Conservation (phyloP, 2,888 invertebrate genomes). For the Oscheius onirici region DNA sequence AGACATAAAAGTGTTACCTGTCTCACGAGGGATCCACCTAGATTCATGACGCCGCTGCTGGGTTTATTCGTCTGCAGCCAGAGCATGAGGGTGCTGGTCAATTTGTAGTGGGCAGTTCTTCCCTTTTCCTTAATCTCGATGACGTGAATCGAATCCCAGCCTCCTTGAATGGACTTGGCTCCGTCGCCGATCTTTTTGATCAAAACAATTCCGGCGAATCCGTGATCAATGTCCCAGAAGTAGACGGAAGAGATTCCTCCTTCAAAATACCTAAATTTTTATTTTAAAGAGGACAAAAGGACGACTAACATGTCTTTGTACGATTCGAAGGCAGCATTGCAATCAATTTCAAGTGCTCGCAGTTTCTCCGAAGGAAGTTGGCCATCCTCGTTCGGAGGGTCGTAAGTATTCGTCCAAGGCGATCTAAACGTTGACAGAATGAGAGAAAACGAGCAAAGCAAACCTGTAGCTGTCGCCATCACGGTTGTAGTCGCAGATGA, state of each 20-base stretch:
- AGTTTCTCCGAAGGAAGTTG: slow-evolving; percentile 96
- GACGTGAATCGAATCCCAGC: slow-evolving; percentile 99
- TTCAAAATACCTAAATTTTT: slow-evolving; percentile 84
- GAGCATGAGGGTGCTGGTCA: slow-evolving; percentile 98
- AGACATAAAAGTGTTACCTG: slow-evolving; percentile 78
- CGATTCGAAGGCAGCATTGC: slow-evolving; percentile 97
- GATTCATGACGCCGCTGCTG: slow-evolving; percentile 96
- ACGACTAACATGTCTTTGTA: slow-evolving; percentile 80
- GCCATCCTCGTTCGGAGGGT: slow-evolving; percentile 96
- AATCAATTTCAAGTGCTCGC: slow-evolving; percentile 93
- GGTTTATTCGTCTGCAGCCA: slow-evolving; percentile 92
- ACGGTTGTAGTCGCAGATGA: slow-evolving; percentile 97
- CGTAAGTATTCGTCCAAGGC: slow-evolving; percentile 98
- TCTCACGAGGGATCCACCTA: slow-evolving; percentile 96
- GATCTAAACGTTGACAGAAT: slow-evolving; percentile 77
- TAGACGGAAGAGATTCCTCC: slow-evolving; percentile 99
- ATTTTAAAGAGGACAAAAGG: neutral
- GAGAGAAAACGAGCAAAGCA: neutral
- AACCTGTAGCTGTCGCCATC: slow-evolving; percentile 96
- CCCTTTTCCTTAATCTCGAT: slow-evolving; percentile 84
- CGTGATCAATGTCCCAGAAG: slow-evolving; percentile 95
- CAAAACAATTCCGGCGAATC: slow-evolving; percentile 95
- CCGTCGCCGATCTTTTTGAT: slow-evolving; percentile 96
- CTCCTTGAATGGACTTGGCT: slow-evolving; percentile 96
- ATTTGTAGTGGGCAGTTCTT: slow-evolving; percentile 80